phyloP scores from a whole-genome alignment of 2,113 vertebrate genomes.

The Notechis scutatus region DNA sequence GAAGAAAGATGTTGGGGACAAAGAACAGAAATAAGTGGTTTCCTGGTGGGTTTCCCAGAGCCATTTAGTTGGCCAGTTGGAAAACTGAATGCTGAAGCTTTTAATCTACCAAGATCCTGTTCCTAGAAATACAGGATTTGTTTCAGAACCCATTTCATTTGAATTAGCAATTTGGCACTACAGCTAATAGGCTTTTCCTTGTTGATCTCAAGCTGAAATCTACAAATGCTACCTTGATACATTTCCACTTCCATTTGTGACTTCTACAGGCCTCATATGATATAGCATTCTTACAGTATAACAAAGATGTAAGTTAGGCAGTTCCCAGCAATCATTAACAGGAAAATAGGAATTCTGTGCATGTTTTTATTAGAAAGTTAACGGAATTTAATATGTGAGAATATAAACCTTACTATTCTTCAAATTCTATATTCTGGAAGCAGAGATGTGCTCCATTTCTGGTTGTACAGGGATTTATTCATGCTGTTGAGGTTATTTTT shows the following conservation, averaged over 20 bases:
- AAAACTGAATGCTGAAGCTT: neutral
- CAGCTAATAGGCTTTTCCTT: neutral
- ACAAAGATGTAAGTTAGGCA: neutral
- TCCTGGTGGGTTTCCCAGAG: neutral
- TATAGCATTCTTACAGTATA: neutral
- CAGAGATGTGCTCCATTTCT: neutral
- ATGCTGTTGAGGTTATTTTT: neutral
- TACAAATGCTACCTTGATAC: neutral
- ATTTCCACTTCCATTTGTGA: neutral
- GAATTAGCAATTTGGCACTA: neutral
- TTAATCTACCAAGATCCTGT: neutral
- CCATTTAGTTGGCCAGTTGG: neutral
- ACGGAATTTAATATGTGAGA: neutral
- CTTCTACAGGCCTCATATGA: neutral
- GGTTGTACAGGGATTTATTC: neutral
- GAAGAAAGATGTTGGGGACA: neutral
- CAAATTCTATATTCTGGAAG: neutral
- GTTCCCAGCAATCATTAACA: neutral
- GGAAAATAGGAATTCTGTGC: neutral
- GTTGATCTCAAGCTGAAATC: neutral
- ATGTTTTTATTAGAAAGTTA: neutral
- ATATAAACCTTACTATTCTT: neutral
- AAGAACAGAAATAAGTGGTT: neutral
- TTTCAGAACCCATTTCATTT: neutral
- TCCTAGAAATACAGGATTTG: neutral